These are phyloP conservation scores for Discoglossus pictus DNA, from an alignment of 2,797 vertebrate genomes.

Conservation along the genomic window DNA sequence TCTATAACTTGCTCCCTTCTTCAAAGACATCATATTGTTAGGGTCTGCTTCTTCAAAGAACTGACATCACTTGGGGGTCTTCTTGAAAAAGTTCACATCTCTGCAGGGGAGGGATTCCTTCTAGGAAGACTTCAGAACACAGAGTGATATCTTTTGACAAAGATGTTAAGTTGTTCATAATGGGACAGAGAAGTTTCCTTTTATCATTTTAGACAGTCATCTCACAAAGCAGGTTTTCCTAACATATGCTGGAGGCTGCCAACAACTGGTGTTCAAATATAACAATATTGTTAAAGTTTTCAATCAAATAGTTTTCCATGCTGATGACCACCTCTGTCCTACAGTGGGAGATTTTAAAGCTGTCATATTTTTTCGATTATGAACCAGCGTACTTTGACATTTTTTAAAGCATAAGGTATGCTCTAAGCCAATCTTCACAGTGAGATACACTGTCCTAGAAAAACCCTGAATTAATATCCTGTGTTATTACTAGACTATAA, in stretches of 20 bases:
- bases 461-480: too few species aligned
- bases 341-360: too few species aligned
- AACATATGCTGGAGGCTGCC: background rate
- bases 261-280: background rate
- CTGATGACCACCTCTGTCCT: too few species aligned
- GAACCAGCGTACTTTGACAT: too few species aligned
- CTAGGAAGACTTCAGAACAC: constrained; percentile 31
- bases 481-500: too few species aligned
- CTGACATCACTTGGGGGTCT: constrained; percentile 39
- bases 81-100: constrained; percentile 45
- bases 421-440: too few species aligned
- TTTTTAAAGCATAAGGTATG: too few species aligned
- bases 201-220: constrained; percentile 1
- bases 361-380: too few species aligned
- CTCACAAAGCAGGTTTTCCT: background rate
- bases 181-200: constrained; percentile 18
- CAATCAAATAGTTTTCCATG: too few species aligned
- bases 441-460: too few species aligned
- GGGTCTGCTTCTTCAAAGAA: constrained; percentile 42
- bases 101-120: constrained; percentile 33
- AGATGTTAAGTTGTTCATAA: constrained; percentile 44
- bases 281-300: too few species aligned
- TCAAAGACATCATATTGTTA: constrained; percentile 41
- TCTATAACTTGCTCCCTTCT: constrained; percentile 26
- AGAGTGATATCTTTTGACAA: constrained; percentile 34